phyloP scores from a whole-genome alignment of 2,113 vertebrate species.

The Amblyopsis rosae region DNA sequence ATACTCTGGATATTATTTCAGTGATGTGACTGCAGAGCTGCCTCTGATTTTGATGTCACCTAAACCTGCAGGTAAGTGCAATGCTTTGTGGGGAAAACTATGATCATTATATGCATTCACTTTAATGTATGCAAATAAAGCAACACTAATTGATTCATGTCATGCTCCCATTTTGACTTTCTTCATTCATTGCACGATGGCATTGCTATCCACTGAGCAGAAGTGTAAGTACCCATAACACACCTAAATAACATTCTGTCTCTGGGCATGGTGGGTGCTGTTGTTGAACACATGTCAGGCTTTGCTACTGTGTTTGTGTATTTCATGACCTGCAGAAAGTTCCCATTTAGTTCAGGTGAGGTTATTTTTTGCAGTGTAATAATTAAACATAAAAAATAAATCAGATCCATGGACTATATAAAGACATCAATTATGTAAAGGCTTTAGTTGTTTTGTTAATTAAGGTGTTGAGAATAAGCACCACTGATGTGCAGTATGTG shows the following conservation, averaged over 20 bases:
- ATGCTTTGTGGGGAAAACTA: background rate
- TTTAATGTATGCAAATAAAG: background rate
- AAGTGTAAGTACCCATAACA: constrained; percentile 69
- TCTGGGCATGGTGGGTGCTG: background rate
- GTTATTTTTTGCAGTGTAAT: constrained; percentile 12
- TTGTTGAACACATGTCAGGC: constrained; percentile 12
- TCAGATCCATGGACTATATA: no score
- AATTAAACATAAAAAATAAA: background rate
- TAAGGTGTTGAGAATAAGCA: no score
- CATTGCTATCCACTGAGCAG: constrained; percentile 50
- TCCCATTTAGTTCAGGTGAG: constrained; percentile 54
- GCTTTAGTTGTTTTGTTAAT: no score
- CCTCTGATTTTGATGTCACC: constrained; percentile 87
- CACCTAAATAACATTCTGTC: background rate
- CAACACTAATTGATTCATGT: constrained; percentile 1
- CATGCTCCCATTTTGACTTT: constrained; percentile 4
- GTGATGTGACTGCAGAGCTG: constrained; percentile 82
- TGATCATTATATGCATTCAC: background rate
- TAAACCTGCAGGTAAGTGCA: constrained; percentile 76
- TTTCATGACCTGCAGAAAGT: constrained; percentile 58
- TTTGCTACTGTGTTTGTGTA: constrained; percentile 32
- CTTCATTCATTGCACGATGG: constrained; percentile 11
- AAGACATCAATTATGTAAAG: no score
- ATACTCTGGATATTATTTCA: constrained; percentile 45
- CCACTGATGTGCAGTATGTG: no score